Conservation (phyloP, 2,113 vertebrate species). For the Deroptyus accipitrinus region DNA sequence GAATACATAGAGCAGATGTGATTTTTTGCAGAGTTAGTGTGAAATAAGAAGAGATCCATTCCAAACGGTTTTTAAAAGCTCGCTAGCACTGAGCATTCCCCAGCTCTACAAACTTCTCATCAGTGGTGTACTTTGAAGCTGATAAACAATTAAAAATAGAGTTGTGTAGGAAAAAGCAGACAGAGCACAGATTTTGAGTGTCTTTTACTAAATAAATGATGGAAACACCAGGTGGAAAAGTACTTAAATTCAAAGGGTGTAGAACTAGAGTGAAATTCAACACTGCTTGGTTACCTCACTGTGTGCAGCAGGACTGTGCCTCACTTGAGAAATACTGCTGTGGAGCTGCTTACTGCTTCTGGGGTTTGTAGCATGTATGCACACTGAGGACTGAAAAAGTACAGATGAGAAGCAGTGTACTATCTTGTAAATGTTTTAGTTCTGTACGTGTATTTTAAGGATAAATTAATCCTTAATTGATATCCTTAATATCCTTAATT, state of each 20-base stretch:
- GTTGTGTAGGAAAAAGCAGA: not conserved
- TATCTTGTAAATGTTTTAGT: not conserved
- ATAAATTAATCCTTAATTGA: too few species aligned
- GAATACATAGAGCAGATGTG: not conserved
- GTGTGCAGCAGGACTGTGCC: not conserved
- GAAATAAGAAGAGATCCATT: not conserved
- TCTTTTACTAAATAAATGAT: not conserved
- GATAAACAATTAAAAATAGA: constrained; percentile 7
- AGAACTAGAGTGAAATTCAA: not conserved
- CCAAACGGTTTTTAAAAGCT: not conserved
- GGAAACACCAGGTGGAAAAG: not conserved
- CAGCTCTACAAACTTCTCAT: not conserved
- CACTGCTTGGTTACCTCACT: not conserved
- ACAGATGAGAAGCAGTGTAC: not conserved
- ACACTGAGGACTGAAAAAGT: not conserved
- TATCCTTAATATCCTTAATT: not conserved
- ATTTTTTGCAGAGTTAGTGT: not conserved
- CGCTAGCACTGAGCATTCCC: not conserved
- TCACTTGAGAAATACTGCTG: not conserved
- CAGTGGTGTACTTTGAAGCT: not conserved
- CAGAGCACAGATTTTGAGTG: not conserved
- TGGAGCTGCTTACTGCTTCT: not conserved
- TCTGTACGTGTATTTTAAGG: not conserved
- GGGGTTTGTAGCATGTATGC: not conserved
- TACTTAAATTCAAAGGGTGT: not conserved